phyloP scores from a whole-genome alignment of 2,113 vertebrate genomes.

The Solea solea region DNA sequence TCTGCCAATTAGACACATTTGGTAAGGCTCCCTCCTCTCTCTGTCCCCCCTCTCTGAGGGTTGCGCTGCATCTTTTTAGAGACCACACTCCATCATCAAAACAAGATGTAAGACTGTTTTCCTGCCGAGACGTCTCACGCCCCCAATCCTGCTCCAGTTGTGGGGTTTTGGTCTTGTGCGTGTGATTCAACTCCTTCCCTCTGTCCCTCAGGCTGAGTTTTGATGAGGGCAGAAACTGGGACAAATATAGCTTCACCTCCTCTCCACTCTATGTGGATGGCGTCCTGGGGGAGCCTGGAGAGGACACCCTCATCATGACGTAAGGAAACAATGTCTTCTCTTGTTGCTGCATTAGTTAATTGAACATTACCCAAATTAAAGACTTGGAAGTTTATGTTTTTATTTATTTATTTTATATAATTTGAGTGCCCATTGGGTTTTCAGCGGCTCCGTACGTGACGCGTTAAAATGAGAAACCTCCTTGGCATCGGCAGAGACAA shows the following conservation, averaged over 20 bases:
- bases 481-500: too few species aligned
- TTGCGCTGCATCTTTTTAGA: constrained; percentile 33
- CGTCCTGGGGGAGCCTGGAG: constrained; percentile 92
- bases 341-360: neutral
- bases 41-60: constrained; percentile 5
- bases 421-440: neutral
- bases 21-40: constrained; percentile 76
- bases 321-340: constrained; percentile 71
- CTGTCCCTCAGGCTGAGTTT: constrained; percentile 89
- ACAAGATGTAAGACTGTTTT: constrained; percentile 23
- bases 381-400: constrained; percentile 27
- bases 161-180: constrained; percentile 34
- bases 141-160: constrained; percentile 50
- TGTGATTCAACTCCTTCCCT: constrained; percentile 59
- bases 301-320: constrained; percentile 96
- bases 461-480: too few species aligned
- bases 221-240: constrained; percentile 94
- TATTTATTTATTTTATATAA: constrained; percentile 9
- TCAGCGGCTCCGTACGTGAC: neutral
- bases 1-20: constrained; percentile 92
- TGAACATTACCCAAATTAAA: constrained; percentile 25
- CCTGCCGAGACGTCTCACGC: constrained; percentile 34
- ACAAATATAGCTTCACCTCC: constrained; percentile 94
- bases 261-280: constrained; percentile 94
- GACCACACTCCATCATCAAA: constrained; percentile 49